These are phyloP conservation scores for Batillaria attramentaria DNA, from an alignment of 1,140 invertebrate species.

Conservation along the genomic window DNA sequence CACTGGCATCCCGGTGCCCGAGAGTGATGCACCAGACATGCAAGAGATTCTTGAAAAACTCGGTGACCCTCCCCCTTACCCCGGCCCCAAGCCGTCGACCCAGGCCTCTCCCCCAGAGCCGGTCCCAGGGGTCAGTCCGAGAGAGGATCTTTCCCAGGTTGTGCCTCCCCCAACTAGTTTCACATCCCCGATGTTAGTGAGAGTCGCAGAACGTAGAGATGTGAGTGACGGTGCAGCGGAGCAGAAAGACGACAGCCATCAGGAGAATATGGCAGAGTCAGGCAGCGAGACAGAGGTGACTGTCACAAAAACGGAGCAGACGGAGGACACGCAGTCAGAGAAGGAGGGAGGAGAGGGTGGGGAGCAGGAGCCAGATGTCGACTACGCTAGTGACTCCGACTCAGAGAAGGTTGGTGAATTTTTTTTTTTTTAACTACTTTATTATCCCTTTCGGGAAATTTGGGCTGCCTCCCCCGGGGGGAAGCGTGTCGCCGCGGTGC, in stretches of 20 bases:
- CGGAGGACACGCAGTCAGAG: conserved; percentile 11
- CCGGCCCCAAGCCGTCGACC: conserved; percentile 9
- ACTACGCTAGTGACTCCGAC: conserved; percentile 56
- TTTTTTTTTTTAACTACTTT: no score
- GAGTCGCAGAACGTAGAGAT: background rate
- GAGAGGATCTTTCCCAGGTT: background rate
- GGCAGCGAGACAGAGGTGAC: background rate
- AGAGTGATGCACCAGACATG: conserved; percentile 24
- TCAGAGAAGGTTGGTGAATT: conserved; percentile 49
- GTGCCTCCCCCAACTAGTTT: background rate
- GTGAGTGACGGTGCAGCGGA: no score
- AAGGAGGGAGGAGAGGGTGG: conserved; percentile 19
- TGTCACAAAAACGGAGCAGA: background rate
- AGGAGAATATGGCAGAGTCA: conserved; percentile 5
- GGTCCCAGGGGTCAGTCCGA: background rate
- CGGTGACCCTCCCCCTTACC: conserved; percentile 44
- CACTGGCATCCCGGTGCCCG: conserved; percentile 4
- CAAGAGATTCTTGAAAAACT: conserved; percentile 40
- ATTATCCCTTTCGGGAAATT: no score
- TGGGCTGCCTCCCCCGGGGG: no score
- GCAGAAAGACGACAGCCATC: no score
- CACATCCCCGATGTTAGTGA: background rate
- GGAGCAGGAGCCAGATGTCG: conserved; percentile 38
- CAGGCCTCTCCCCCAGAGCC: background rate
- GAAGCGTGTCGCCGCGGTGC: no score